Evolutionary conservation across 2,888 invertebrate genomes (phyloP).

Genomic region (Tachystola acroxantha): DNA sequence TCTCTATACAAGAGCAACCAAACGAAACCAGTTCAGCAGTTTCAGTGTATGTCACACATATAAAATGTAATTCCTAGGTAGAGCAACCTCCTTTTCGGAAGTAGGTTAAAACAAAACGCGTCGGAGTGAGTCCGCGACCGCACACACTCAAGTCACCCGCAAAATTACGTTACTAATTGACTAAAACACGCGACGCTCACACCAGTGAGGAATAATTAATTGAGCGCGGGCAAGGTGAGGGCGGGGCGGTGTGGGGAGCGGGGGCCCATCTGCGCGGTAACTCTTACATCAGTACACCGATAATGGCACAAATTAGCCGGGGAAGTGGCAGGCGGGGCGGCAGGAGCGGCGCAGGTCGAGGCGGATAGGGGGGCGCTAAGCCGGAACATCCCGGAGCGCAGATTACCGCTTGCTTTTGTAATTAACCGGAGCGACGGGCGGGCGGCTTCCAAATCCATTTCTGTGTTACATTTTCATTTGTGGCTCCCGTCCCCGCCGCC

Average conservation of each 20-base stretch:
- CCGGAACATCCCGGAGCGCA: conserved; percentile 78
- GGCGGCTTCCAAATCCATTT: conserved; percentile 79
- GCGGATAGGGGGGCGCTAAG: conserved; percentile 60
- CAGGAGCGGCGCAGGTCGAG: conserved; percentile 33
- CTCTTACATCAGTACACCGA: conserved; percentile 79
- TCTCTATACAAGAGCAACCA: too few species aligned
- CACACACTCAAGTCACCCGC: conserved; percentile 75
- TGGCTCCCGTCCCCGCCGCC: conserved; percentile 44
- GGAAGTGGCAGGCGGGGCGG: conserved; percentile 64
- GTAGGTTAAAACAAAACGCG: conserved; percentile 40
- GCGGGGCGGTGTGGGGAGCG: conserved; percentile 36
- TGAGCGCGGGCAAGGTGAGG: conserved; percentile 55
- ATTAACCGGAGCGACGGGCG: conserved; percentile 78
- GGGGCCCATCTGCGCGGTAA: conserved; percentile 73
- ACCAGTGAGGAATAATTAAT: conserved; percentile 77
- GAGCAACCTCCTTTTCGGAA: too few species aligned
- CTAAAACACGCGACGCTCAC: conserved; percentile 78
- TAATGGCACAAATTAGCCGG: conserved; percentile 78
- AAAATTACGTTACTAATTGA: conserved; percentile 79
- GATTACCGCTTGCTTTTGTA: conserved; percentile 79
- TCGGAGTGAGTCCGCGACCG: conserved; percentile 53
- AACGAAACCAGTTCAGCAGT: too few species aligned
- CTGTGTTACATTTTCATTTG: conserved; percentile 79
- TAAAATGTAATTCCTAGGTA: too few species aligned
- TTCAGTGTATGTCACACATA: too few species aligned